These are phyloP conservation scores for Gephyroberyx darwinii DNA, from an alignment of 2,797 vertebrate species.

Conservation along the genomic window DNA sequence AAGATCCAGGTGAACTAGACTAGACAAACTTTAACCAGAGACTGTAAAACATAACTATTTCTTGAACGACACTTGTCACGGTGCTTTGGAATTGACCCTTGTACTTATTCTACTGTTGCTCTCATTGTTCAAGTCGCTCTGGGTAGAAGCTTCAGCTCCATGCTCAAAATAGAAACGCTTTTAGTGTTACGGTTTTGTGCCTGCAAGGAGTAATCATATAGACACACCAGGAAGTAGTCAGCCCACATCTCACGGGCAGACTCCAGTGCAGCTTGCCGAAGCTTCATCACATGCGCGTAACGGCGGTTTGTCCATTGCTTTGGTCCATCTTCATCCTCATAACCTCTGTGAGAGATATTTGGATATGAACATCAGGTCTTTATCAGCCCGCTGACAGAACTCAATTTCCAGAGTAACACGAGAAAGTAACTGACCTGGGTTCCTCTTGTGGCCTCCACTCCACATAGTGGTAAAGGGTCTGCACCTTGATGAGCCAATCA, in stretches of 20 bases:
- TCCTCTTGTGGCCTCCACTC: constrained; percentile 91
- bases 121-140: constrained; percentile 19
- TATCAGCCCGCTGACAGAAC: background rate
- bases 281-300: constrained; percentile 92
- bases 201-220: constrained; percentile 9
- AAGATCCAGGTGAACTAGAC: constrained; percentile 27
- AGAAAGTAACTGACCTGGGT: constrained; percentile 79
- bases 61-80: constrained; percentile 28
- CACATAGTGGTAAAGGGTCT: constrained; percentile 89
- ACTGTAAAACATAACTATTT: constrained; percentile 24
- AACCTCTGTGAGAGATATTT: constrained; percentile 75
- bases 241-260: constrained; percentile 92
- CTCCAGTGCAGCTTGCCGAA: constrained; percentile 90
- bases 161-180: constrained; percentile 25
- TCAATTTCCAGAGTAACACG: background rate
- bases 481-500: constrained; percentile 90
- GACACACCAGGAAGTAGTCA: constrained; percentile 90
- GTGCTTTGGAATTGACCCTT: constrained; percentile 16
- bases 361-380: constrained; percentile 2
- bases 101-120: constrained; percentile 25
- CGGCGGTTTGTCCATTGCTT: constrained; percentile 90
- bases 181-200: constrained; percentile 16
- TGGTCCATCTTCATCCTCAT: constrained; percentile 86
- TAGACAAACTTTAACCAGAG: constrained; percentile 30
- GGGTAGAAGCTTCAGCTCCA: background rate